Base-by-base conservation (phyloP, 2,113 vertebrate genomes). In the Oryzias celebensis region DNA sequence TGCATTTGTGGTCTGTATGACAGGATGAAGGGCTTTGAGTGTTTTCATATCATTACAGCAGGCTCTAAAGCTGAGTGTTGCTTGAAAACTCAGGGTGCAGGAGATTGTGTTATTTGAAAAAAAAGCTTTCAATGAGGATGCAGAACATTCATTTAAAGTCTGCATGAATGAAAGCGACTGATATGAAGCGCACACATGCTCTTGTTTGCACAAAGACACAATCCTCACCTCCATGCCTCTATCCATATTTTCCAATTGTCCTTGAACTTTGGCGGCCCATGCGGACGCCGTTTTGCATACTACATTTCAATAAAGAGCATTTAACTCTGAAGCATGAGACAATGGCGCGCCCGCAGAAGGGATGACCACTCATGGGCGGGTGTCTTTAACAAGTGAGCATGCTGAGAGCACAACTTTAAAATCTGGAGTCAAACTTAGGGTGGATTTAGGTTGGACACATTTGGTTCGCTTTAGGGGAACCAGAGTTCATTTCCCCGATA, bases 241-340 rank as follows among this genome's bases (percentile, higher is more conserved):
- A 14, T 47, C 26, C 23, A 15, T 16, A 42, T 52, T 73, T 62
- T 58, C 52, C 45, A 22, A 56, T 54, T 20, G 42, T 41, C 46
- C 36, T 41, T 26, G 1, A 3, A 74, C 59, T 58, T 48, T 62
- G 62, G 77, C 57, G 68, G 80, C 75, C 52, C 64, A 68, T 7
- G 5, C 58, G 8, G 62, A 31, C 62, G 52, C 75, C 57, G 75
- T 84, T 87, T 87, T 83, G 60, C 73, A 80, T 89, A 78, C 78
- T 85, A 78, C 76, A 81, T 82, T 75, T 87, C 74, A 85, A 83
- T 87, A 82, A 86, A 78, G 52, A 79, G 46, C 51, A 62, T 68
- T 71, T 58, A 58, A 41, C 64, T 72, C 51, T 22, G 16, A 48
- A 49, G 41, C 51, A 46, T 26, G 57, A 41, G 23, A 3, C 52